These are phyloP conservation scores for Cavia aperea DNA, from an alignment of 2,113 vertebrate genomes.

Conservation along the genomic window DNA sequence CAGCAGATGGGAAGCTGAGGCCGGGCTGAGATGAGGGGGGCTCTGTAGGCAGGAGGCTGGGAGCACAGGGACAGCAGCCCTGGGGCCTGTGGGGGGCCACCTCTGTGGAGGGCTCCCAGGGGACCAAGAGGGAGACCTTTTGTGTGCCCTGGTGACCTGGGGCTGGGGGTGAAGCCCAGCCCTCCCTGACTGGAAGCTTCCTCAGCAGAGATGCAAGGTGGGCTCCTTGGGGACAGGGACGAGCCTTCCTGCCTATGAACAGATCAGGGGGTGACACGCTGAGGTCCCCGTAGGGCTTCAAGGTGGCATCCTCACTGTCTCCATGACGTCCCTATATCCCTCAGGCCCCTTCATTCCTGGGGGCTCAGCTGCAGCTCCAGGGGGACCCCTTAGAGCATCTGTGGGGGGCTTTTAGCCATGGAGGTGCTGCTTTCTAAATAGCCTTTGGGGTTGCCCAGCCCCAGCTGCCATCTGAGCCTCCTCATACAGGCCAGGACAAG, in stretches of 20 bases:
- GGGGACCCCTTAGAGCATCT: background rate
- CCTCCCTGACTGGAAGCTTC: background rate
- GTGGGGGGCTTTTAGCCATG: rapidly evolving
- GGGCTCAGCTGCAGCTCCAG: background rate
- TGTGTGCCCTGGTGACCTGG: background rate
- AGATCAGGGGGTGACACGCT: background rate
- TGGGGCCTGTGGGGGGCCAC: rapidly evolving
- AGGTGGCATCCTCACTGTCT: background rate
- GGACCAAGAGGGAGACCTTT: background rate
- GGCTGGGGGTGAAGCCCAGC: background rate
- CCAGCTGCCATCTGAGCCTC: background rate
- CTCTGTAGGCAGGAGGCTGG: background rate
- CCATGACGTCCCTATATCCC: rapidly evolving
- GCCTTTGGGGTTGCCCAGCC: too few relatives aligned
- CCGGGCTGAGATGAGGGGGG: rapidly evolving
- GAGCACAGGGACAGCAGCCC: background rate
- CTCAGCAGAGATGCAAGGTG: background rate
- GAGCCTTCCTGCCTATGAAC: background rate
- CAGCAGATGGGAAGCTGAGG: background rate
- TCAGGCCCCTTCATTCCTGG: background rate
- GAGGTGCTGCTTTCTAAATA: background rate
- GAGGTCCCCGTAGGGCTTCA: background rate
- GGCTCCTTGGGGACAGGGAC: background rate
- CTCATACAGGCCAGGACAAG: background rate
- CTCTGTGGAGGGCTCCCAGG: rapidly evolving